These are phyloP conservation scores for Argyresthia albistria DNA, from an alignment of 2,888 invertebrate species.

Conservation along the genomic window DNA sequence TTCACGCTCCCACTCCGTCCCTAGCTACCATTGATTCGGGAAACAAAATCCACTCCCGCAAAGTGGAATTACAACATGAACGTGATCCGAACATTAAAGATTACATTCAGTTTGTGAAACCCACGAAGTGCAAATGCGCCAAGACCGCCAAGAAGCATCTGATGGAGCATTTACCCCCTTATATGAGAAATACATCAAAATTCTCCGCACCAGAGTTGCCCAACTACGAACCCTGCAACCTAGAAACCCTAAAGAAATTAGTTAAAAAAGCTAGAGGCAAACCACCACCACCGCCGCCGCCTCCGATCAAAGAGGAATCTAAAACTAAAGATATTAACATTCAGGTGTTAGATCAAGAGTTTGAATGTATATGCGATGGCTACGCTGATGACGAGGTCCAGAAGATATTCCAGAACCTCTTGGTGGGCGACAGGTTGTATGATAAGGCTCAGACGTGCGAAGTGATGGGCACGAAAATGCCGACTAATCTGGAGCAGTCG, in stretches of 20 bases:
- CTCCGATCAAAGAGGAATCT: slow-evolving; percentile 15
- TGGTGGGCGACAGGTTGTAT: neutral
- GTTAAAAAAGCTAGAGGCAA: slow-evolving; percentile 29
- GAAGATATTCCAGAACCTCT: neutral
- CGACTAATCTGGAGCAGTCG: neutral
- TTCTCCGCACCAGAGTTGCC: slow-evolving; percentile 34
- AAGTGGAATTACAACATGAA: slow-evolving; percentile 27
- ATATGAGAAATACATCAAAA: slow-evolving; percentile 42
- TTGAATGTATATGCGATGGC: slow-evolving; percentile 40
- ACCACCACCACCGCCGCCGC: slow-evolving; percentile 12
- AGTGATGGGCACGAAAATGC: neutral
- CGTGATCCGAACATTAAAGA: slow-evolving; percentile 50
- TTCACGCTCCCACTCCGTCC: slow-evolving; percentile 5
- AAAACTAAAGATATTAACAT: slow-evolving; percentile 31
- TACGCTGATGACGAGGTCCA: slow-evolving; percentile 31
- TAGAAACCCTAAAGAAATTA: slow-evolving; percentile 27
- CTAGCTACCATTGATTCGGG: slow-evolving; percentile 17
- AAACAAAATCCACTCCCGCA: slow-evolving; percentile 22
- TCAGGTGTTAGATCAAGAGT: slow-evolving; percentile 32
- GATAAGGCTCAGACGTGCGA: neutral
- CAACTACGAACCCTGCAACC: slow-evolving; percentile 38
- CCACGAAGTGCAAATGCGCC: slow-evolving; percentile 34
- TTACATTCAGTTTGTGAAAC: slow-evolving; percentile 32
- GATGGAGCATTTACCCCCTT: slow-evolving; percentile 41
- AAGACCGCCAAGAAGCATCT: slow-evolving; percentile 43